Percentiles rank a stretch among this genome's conserved stretches.
These are phyloP conservation scores for Drosophila anceps DNA, from an alignment of 2,888 invertebrate genomes.

Conservation along the genomic window DNA sequence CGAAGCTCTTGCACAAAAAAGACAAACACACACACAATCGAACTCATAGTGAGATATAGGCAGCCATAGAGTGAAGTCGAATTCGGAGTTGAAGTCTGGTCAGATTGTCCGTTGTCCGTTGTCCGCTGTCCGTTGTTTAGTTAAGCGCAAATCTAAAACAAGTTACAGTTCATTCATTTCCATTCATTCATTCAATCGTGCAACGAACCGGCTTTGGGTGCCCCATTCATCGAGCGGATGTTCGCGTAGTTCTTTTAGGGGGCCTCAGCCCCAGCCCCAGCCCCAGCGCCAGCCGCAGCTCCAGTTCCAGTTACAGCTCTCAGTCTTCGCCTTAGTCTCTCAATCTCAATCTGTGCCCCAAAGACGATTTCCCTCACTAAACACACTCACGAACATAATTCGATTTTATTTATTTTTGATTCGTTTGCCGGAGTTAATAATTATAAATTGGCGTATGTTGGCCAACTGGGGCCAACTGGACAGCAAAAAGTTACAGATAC, in stretches of 20 bases:
- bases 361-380: constrained; percentile 44
- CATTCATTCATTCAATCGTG: constrained; percentile 60
- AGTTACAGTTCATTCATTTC: constrained; percentile 80
- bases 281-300: constrained; percentile 5
- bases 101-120: constrained; percentile 75
- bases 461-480: constrained; percentile 56
- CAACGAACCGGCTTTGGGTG: constrained; percentile 54
- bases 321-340: constrained; percentile 13
- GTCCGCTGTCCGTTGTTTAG: constrained; percentile 63
- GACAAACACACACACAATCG: constrained; percentile 26
- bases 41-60: constrained; percentile 5
- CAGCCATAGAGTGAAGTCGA: constrained; percentile 7
- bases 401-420: constrained; percentile 79
- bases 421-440: constrained; percentile 76
- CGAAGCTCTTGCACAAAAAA: constrained; percentile 54
- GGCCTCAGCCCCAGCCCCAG: constrained; percentile 22
- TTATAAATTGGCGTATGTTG: constrained; percentile 80
- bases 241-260: constrained; percentile 74
- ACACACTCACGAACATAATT: constrained; percentile 59
- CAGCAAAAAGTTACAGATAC: constrained; percentile 48
- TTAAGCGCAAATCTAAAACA: constrained; percentile 77
- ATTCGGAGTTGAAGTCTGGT: constrained; percentile 43
- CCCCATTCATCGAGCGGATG: constrained; percentile 77
- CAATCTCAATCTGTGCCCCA: constrained; percentile 33
- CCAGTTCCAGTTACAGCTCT: constrained; percentile 11